Conservation (phyloP, 2,113 vertebrate genomes). For the Saguinus imperator region DNA sequence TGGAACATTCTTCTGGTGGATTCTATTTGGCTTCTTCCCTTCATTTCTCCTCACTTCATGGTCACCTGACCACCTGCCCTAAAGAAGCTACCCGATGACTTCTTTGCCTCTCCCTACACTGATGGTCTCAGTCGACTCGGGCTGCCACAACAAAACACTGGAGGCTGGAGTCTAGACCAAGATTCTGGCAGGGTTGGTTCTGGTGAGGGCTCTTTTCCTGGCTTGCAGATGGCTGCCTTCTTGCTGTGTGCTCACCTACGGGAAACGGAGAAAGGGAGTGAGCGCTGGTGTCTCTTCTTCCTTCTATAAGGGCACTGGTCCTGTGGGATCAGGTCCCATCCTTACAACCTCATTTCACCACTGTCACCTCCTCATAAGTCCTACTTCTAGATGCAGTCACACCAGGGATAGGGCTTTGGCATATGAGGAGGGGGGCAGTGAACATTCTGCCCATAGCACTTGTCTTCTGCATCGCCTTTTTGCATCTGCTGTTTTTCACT, state of each 20-base stretch:
- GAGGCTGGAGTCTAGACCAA: not conserved
- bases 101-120: no score
- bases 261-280: rapidly evolving
- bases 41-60: no score
- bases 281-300: not conserved
- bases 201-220: not conserved
- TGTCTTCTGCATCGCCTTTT: not conserved
- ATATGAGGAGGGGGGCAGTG: no score
- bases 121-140: not conserved
- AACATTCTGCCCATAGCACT: not conserved
- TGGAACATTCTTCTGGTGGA: not conserved
- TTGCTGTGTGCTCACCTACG: not conserved
- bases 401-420: not conserved
- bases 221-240: not conserved
- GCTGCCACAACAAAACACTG: not conserved
- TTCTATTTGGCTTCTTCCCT: not conserved
- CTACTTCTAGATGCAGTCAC: not conserved
- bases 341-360: not conserved
- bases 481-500: not conserved
- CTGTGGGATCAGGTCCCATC: not conserved
- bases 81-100: no score
- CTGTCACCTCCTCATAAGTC: not conserved
- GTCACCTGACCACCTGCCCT: not conserved
- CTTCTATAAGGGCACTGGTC: no score
- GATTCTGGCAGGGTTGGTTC: not conserved